Evolutionary conservation across 2,113 vertebrate species (phyloP), one percentile per base, ranked within the genome.

Genomic region (Pardalotus punctatus): DNA sequence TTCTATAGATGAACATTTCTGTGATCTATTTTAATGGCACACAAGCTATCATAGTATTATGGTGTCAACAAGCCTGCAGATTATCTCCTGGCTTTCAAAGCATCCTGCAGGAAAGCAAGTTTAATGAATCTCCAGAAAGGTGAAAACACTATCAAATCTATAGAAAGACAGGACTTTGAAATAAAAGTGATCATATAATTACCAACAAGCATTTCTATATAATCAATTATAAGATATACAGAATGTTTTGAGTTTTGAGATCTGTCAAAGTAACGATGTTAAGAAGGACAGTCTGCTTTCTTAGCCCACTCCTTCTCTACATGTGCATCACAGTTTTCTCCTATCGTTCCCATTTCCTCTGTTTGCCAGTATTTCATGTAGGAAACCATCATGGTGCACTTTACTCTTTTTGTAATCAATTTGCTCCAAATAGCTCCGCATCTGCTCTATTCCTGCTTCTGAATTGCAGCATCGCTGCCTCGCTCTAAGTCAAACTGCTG

Each of bases 1-100:
- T 83, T 77, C 96, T 86, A 90, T 74, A 94, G 92, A 80, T 14
- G 64, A 58, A 36, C 54, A 31, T 65, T 86, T 76, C 66, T 50
- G 36, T 79, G 89, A 91, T 92, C 67, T 91, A 60, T 88, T 86
- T 90, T 94, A 90, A 83, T 92, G 82, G 92, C 76, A 81, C 5
- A 85, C 35, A 40, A 71, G 9, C 92, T 71, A 51, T 56, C 10
- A 8, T 1, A 8, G 71, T 17, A 93, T 94, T 94, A 81, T 14
- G 35, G 67, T 42, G 43, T 77, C 90, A 78, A 66, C 78, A 93
- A 77, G 78, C 42, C 78, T 53, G 40, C 57, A 88, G 94, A 94
- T 96, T 93, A 95, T 96, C 74, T 89, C 10, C 73, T 11, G n/a
- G 48, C 73, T 94, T 93, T 93, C 61, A 61, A 69, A 79, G 65